Evolutionary conservation across 2,888 invertebrate genomes (phyloP).

Genomic region (Epistrophella euchroma): DNA sequence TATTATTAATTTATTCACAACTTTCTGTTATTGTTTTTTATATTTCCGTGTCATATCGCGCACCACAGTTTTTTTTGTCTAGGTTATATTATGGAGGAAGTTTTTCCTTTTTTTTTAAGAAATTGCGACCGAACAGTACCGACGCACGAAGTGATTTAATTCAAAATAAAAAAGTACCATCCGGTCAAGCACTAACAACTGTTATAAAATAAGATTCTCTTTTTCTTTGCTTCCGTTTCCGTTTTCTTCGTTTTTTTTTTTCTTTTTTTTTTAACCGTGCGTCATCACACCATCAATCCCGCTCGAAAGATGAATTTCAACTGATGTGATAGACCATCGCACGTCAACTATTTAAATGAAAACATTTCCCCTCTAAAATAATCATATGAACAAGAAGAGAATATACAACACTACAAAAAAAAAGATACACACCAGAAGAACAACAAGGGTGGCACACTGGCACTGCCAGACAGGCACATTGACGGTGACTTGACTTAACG

Average conservation of each 20-base stretch:
- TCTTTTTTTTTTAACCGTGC: slow-evolving; percentile 49
- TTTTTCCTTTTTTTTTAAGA: not conserved
- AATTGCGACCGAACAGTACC: slow-evolving; percentile 49
- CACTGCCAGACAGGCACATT: slow-evolving; percentile 15
- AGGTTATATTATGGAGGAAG: not conserved
- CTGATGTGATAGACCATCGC: slow-evolving; percentile 80
- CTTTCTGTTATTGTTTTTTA: slow-evolving; percentile 50
- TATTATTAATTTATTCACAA: slow-evolving; percentile 47
- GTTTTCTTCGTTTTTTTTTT: slow-evolving; percentile 37
- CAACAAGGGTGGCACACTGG: slow-evolving; percentile 54
- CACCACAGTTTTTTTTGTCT: slow-evolving; percentile 4
- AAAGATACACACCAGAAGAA: slow-evolving; percentile 65
- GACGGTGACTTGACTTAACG: not conserved
- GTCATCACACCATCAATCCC: slow-evolving; percentile 68
- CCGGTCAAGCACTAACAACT: slow-evolving; percentile 67
- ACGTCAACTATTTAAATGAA: slow-evolving; percentile 83
- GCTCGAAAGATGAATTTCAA: slow-evolving; percentile 81
- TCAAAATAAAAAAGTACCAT: slow-evolving; percentile 58
- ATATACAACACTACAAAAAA: slow-evolving; percentile 48
- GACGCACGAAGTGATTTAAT: slow-evolving; percentile 66
- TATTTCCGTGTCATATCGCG: slow-evolving; percentile 54
- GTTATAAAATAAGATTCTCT: slow-evolving; percentile 66
- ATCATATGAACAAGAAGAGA: slow-evolving; percentile 57
- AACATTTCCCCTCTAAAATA: slow-evolving; percentile 72
- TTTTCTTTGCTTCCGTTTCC: slow-evolving; percentile 73